phyloP scores from a whole-genome alignment of 2,888 invertebrate genomes.

The Caenorhabditis afra region DNA sequence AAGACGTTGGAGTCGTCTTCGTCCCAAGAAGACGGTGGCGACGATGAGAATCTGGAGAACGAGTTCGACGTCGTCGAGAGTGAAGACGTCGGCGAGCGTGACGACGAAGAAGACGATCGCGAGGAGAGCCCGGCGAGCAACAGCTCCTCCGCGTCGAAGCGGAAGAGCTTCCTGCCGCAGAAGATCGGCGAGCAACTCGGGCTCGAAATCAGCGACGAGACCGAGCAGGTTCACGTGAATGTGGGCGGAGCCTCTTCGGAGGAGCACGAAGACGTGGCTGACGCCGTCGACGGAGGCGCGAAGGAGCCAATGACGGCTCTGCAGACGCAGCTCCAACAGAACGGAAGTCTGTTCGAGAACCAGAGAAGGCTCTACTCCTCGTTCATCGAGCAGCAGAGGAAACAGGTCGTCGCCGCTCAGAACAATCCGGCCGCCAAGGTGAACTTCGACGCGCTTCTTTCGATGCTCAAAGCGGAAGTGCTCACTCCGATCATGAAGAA shows the following conservation, averaged over 20 bases:
- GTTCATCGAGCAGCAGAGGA: slow-evolving; percentile 85
- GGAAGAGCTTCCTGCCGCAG: slow-evolving; percentile 63
- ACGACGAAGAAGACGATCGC: slow-evolving; percentile 83
- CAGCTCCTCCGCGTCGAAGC: slow-evolving; percentile 61
- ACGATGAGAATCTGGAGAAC: slow-evolving; percentile 33
- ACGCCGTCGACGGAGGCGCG: not conserved
- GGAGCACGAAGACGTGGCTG: slow-evolving; percentile 29
- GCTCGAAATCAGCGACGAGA: slow-evolving; percentile 40
- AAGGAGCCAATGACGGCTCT: slow-evolving; percentile 53
- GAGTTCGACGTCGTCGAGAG: slow-evolving; percentile 13
- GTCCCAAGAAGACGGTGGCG: not conserved
- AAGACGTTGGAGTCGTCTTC: not conserved
- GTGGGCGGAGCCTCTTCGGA: slow-evolving; percentile 29
- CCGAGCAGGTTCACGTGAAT: slow-evolving; percentile 43
- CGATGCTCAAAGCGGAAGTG: slow-evolving; percentile 92
- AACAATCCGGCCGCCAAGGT: slow-evolving; percentile 6
- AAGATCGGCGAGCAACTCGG: slow-evolving; percentile 58
- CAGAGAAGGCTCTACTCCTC: slow-evolving; percentile 94
- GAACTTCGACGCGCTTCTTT: slow-evolving; percentile 87
- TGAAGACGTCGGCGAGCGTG: slow-evolving; percentile 41
- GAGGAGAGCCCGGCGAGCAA: slow-evolving; percentile 55
- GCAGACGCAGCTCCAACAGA: slow-evolving; percentile 64
- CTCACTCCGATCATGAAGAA: slow-evolving; percentile 89
- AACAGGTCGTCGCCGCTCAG: slow-evolving; percentile 72
- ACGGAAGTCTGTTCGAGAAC: slow-evolving; percentile 83